Evolutionary conservation across 2,888 invertebrate genomes (phyloP), one percentile per base, ranked within the genome.

Genomic region (Carterocephalus palaemon): DNA sequence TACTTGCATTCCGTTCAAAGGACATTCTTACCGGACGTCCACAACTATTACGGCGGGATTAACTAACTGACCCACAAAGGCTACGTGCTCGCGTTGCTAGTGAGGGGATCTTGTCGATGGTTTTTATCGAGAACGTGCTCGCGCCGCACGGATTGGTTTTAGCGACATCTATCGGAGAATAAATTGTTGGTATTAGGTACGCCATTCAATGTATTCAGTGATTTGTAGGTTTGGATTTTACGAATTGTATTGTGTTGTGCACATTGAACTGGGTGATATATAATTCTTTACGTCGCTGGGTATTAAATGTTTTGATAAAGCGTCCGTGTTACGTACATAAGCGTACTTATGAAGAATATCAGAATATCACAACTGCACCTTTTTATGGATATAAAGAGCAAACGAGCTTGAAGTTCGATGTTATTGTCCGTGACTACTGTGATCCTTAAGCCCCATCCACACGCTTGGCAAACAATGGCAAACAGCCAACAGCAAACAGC

Each of bases 41-140:
- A n/a, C n/a, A 41, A 8, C 32, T 41, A 41, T 41, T 41, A 41
- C 54, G 55, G 57, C 56, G 42, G 52, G 50, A 52, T 61, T 52
- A 66, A 63, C 56, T 60, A 50, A 54, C 56, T 60, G 51, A 54
- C 40, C 52, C 51, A 65, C 67, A 67, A 67, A 62, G 51, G 38
- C 23, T 56, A 53, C 68, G 68, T 68, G 68, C 57, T 51, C 43
- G 16, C 28, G 16, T 23, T 23, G n/a, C 50, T 57, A 64, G 64
- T 52, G 62, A 42, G 29, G 66, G 57, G 67, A 63, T 67, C 51
- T 57, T 17, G 40, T 47, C 52, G 49, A 48, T 49, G 31, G 6
- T 32, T 46, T 45, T 43, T 49, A 37, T 55, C 53, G 51, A 50
- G 24, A 22, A 33, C 41, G 41, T 49, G 52, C 20, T 32, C 19